These are phyloP conservation scores for Heliconius eleuchia DNA, from an alignment of 1,140 invertebrate species.

Conservation along the genomic window DNA sequence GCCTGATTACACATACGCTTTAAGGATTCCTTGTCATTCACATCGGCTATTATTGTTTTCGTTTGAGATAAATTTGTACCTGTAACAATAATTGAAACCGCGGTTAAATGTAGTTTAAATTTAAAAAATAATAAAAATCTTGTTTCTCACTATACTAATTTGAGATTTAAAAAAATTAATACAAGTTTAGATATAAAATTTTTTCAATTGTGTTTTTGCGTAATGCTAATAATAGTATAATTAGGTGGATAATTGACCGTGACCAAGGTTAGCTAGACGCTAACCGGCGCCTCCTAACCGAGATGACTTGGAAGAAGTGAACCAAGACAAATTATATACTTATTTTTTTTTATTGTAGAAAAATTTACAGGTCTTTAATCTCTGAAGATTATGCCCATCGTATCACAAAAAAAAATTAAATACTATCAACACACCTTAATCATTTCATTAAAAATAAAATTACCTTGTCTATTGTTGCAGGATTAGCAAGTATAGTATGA, in stretches of 20 bases:
- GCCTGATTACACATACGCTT: slow-evolving; percentile 88
- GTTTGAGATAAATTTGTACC: slow-evolving; percentile 83
- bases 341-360: background rate
- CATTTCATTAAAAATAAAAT: too few relatives aligned
- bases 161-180: background rate
- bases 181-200: background rate
- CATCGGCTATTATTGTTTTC: slow-evolving; percentile 89
- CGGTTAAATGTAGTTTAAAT: too few relatives aligned
- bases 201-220: background rate
- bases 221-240: background rate
- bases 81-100: slow-evolving; percentile 47
- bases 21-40: slow-evolving; percentile 87
- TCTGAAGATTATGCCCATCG: too few relatives aligned
- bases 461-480: too few relatives aligned
- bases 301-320: background rate
- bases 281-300: background rate
- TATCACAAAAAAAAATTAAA: too few relatives aligned
- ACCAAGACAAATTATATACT: background rate
- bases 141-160: background rate
- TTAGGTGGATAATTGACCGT: background rate
- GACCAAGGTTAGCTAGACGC: slow-evolving; percentile 10
- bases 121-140: too few relatives aligned
- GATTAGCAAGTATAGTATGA: too few relatives aligned
- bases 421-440: too few relatives aligned
- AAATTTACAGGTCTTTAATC: too few relatives aligned